These are phyloP conservation scores for Rhegmatorhina hoffmannsi DNA, from an alignment of 2,113 vertebrate genomes.

Conservation along the genomic window DNA sequence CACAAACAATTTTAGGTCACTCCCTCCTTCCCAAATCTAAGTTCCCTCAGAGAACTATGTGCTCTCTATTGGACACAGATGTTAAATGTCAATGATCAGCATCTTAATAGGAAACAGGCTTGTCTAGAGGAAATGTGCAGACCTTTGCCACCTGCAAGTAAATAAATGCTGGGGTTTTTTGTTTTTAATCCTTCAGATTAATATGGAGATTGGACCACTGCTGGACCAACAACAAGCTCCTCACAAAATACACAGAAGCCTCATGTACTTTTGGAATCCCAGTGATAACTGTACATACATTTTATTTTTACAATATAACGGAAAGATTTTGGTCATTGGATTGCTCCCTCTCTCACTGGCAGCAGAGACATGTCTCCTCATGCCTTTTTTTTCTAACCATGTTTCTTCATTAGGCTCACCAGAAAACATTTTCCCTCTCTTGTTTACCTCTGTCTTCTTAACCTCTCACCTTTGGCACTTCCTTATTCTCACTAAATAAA, in stretches of 20 bases:
- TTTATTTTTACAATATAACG: neutral
- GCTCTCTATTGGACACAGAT: constrained; percentile 7
- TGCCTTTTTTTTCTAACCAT: neutral
- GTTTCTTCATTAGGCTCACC: neutral
- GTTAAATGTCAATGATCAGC: constrained; percentile 26
- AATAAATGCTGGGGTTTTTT: neutral
- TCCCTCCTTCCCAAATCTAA: neutral
- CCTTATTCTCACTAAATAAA: neutral
- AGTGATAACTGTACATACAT: neutral
- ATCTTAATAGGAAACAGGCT: constrained; percentile 1
- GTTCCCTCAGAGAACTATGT: neutral
- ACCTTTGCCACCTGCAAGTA: constrained; percentile 15
- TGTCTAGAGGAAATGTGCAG: neutral
- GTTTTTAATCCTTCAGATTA: neutral
- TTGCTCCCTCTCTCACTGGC: neutral
- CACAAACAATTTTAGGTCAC: neutral
- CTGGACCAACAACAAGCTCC: neutral
- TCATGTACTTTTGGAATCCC: neutral
- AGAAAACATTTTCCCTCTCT: neutral
- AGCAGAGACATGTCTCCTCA: neutral
- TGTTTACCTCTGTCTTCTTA: constrained; percentile 8
- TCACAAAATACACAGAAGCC: neutral
- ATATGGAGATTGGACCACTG: neutral
- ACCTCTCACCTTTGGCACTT: neutral
- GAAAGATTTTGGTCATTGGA: neutral